phyloP scores from a whole-genome alignment of 2,888 invertebrate genomes.

The Colletes collaris region DNA sequence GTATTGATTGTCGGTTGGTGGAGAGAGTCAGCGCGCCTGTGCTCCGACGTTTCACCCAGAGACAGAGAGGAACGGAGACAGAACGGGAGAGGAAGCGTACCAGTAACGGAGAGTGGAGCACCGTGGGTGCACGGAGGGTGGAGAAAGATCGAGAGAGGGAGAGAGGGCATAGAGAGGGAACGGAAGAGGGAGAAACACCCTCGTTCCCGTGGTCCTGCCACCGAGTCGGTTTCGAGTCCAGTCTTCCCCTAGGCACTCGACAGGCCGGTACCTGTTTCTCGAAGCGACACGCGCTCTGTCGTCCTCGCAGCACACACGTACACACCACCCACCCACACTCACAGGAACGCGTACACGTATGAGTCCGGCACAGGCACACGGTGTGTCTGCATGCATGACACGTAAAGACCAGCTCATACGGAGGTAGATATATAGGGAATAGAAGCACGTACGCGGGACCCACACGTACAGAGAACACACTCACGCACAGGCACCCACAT shows the following conservation, averaged over 20 bases:
- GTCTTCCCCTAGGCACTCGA: slow-evolving; percentile 82
- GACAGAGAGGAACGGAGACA: slow-evolving; percentile 38
- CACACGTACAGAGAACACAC: slow-evolving; percentile 37
- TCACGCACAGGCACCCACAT: slow-evolving; percentile 59
- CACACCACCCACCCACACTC: neutral
- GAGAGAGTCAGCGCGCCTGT: slow-evolving; percentile 64
- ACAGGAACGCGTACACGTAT: slow-evolving; percentile 22
- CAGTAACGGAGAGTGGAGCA: slow-evolving; percentile 40
- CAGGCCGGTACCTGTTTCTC: slow-evolving; percentile 74
- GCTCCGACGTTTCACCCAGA: slow-evolving; percentile 60
- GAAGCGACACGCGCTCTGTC: slow-evolving; percentile 64
- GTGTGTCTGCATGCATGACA: neutral
- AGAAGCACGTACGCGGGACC: slow-evolving; percentile 23
- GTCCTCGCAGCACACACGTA: slow-evolving; percentile 53
- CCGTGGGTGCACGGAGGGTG: slow-evolving; percentile 47
- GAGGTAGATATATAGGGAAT: slow-evolving; percentile 9
- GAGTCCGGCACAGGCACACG: slow-evolving; percentile 6
- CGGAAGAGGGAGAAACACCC: slow-evolving; percentile 43
- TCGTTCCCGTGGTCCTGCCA: slow-evolving; percentile 67
- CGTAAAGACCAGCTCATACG: slow-evolving; percentile 18
- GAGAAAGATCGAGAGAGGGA: slow-evolving; percentile 44
- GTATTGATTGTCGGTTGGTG: slow-evolving; percentile 80
- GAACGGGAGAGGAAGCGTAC: slow-evolving; percentile 36
- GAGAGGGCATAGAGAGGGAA: slow-evolving; percentile 38
- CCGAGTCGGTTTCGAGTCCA: slow-evolving; percentile 75